phyloP scores from a whole-genome alignment of 2,888 invertebrate genomes.

The Cheiracanthium punctorium region DNA sequence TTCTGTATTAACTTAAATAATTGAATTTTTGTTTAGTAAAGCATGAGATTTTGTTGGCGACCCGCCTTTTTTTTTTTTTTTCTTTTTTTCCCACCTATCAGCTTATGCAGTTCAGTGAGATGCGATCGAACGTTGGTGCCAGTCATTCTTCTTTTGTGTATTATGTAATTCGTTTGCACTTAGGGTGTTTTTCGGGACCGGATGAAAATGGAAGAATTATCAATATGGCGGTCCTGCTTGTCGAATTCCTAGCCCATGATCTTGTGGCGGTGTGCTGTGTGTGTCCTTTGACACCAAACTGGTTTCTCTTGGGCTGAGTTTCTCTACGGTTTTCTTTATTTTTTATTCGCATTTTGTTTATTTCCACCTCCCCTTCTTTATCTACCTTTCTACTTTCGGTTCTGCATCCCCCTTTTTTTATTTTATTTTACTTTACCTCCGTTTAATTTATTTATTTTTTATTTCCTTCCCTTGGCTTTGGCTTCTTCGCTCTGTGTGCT shows the following conservation, averaged over 20 bases:
- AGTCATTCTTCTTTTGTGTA: no score
- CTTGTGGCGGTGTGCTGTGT: neutral
- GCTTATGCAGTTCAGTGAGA: no score
- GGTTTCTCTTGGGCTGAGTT: slow-evolving; percentile 64
- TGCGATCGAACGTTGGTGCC: no score
- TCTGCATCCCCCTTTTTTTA: slow-evolving; percentile 23
- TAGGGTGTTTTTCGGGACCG: slow-evolving; percentile 3
- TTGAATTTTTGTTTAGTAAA: no score
- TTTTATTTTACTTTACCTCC: slow-evolving; percentile 9
- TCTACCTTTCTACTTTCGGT: slow-evolving; percentile 24
- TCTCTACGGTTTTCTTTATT: slow-evolving; percentile 22
- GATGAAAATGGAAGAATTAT: slow-evolving; percentile 26
- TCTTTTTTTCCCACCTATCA: no score
- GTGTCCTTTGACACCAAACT: slow-evolving; percentile 68
- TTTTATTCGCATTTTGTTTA: slow-evolving; percentile 53
- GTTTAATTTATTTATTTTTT: neutral
- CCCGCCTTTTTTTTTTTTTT: no score
- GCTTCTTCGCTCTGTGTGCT: neutral
- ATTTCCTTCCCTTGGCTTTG: neutral
- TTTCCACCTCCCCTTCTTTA: slow-evolving; percentile 32
- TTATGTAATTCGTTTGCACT: neutral
- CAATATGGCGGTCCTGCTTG: slow-evolving; percentile 48
- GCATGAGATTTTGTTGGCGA: no score
- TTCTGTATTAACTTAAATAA: no score
- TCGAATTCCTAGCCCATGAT: slow-evolving; percentile 49